phyloP scores from a whole-genome alignment of 2,797 vertebrate species.

The Staurois parvus region DNA sequence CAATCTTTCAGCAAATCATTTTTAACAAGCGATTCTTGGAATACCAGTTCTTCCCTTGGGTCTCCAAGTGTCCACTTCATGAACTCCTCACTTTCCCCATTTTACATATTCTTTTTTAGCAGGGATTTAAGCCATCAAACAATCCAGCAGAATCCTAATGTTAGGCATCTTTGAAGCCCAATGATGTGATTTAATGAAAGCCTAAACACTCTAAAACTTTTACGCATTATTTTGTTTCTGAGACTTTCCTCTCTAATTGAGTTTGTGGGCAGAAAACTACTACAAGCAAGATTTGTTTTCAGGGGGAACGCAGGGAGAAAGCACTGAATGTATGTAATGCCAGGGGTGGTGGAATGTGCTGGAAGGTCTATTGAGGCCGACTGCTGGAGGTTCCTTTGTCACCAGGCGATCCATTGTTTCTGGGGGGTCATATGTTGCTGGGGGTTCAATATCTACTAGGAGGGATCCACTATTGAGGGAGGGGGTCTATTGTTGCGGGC shows the following conservation, averaged over 20 bases:
- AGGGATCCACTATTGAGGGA: no score
- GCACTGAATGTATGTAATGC: no score
- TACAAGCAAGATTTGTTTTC: no score
- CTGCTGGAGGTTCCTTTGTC: no score
- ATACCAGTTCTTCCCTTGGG: slow-evolving; percentile 64
- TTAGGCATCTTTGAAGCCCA: background rate
- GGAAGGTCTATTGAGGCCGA: no score
- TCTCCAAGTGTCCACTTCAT: slow-evolving; percentile 66
- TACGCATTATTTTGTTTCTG: background rate
- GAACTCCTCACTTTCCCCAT: slow-evolving; percentile 68
- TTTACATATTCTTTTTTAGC: background rate
- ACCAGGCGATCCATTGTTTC: no score
- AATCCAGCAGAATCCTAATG: background rate
- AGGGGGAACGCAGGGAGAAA: no score
- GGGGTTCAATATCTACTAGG: no score
- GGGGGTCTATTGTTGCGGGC: no score
- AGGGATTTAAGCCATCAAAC: background rate
- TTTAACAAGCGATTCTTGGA: slow-evolving; percentile 62
- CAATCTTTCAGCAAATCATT: slow-evolving; percentile 64
- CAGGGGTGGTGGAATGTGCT: no score
- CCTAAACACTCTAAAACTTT: background rate
- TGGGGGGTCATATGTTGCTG: no score
- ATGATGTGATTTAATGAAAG: no score
- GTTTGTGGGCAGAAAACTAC: background rate
- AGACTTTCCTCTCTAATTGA: background rate